phyloP scores from a whole-genome alignment of 2,888 invertebrate species.

The Julus scanicus region DNA sequence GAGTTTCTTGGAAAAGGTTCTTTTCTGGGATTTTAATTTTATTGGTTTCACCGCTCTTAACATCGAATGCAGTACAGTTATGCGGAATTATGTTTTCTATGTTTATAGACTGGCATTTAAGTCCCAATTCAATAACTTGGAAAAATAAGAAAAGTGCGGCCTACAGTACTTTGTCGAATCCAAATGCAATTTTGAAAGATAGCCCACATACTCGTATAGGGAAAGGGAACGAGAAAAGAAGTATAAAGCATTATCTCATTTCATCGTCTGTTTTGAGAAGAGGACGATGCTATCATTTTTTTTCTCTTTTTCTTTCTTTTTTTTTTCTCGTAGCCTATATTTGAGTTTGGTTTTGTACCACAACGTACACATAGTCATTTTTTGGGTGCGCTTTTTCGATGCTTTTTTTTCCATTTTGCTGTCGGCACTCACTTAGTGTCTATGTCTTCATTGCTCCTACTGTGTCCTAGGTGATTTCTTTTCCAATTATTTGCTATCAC shows the following conservation, averaged over 20 bases:
- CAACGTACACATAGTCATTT: constrained; percentile 34
- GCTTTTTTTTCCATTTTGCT: constrained; percentile 41
- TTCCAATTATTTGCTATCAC: constrained; percentile 43
- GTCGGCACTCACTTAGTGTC: constrained; percentile 45
- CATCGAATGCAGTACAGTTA: background rate
- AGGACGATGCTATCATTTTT: constrained; percentile 1
- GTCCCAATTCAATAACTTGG: constrained; percentile 25
- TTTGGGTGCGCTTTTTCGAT: background rate
- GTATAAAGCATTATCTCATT: constrained; percentile 32
- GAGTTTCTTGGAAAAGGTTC: background rate
- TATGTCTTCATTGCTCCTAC: constrained; percentile 32
- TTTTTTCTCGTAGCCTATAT: background rate
- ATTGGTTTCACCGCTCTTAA: constrained; percentile 13
- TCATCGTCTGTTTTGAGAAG: constrained; percentile 12
- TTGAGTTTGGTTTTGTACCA: constrained; percentile 30
- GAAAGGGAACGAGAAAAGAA: background rate
- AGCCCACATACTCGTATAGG: background rate
- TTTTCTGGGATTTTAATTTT: constrained; percentile 25
- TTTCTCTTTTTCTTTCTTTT: background rate
- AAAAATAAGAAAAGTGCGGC: background rate
- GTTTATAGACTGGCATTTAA: constrained; percentile 7
- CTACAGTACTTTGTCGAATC: constrained; percentile 9
- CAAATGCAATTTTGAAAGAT: constrained; percentile 45
- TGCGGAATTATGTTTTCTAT: background rate
- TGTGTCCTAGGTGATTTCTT: constrained; percentile 36